Base-by-base conservation (phyloP, 2,888 invertebrate species). In the Adelognathus sp. region DNA sequence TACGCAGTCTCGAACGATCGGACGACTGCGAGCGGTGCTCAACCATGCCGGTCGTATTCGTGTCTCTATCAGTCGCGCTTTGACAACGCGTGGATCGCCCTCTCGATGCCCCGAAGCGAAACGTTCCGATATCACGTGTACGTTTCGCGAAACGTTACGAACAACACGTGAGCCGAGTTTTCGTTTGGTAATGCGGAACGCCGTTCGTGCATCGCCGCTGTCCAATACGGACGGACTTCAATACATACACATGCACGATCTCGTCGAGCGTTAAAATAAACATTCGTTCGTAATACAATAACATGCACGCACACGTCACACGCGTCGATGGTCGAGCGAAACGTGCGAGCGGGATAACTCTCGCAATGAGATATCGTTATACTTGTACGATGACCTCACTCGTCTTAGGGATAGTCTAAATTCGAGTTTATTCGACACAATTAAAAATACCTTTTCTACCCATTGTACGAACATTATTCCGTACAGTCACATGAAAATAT, bases 131-230 rank as follows among this genome's bases (percentile, higher is more conserved):
- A 85, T 88, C 88, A 88, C 88, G 88, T 87, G 87, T 87, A 60
- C 82, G 81, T 63, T 66, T 79, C 81, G 82, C 83, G 83, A 67
- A 84, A 63, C 82, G 81, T 86, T 84, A 85, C 84, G 84, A 82
- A 84, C 85, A 84, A 88, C 89, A 89, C 89, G 89, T 89, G 89
- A 89, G 87, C 56, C 74, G 36, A 27, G 41, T 66, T 73, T 70
- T 61, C 63, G 50, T 66, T 41, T 61, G 74, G 56, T 75, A 54
- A 56, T 39, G 50, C 50, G 50, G 11, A 50, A 50, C 50, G 3
- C n/a, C 24, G 50, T 1, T 50, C 50, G 50, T 24, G 24, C 50
- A 50, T 50, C 24, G 11, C 50, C 21, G 39, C 3, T 2, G 39
- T 14, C 3, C 14, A 14, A 2, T 14, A 41, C 39, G 39, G 63